These are phyloP conservation scores for Pseudochaenichthys georgianus DNA, from an alignment of 2,797 vertebrate genomes.

Conservation along the genomic window DNA sequence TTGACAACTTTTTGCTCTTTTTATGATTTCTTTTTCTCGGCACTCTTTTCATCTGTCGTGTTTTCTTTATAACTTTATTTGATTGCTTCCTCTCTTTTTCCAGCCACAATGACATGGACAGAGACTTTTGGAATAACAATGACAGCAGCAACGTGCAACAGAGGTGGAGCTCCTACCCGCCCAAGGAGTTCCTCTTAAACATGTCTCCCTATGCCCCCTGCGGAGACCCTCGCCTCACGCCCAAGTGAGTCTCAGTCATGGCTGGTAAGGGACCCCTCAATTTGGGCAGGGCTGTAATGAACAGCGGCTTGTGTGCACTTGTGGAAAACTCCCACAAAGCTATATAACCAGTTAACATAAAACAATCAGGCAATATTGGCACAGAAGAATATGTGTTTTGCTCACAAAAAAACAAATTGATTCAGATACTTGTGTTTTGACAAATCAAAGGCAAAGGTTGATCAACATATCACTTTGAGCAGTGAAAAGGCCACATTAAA, in stretches of 20 bases:
- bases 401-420: conserved; percentile 18
- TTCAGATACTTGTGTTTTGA: conserved; percentile 32
- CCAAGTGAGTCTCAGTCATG: conserved; percentile 97
- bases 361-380: conserved; percentile 12
- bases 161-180: conserved; percentile 99
- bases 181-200: conserved; percentile 99
- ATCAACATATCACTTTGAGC: conserved; percentile 42
- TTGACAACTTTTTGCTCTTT: conserved; percentile 17
- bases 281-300: conserved; percentile 79
- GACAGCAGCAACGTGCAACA: conserved; percentile 99
- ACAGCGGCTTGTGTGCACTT: conserved; percentile 49
- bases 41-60: conserved; percentile 1
- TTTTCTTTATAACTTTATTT: conserved; percentile 16
- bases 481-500: conserved; percentile 57
- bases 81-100: conserved; percentile 61
- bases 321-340: conserved; percentile 3
- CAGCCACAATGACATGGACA: conserved; percentile 96
- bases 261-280: conserved; percentile 78
- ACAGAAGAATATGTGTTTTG: conserved; percentile 14
- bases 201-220: conserved; percentile 99
- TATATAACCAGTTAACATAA: neutral
- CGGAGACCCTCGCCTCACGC: conserved; percentile 98
- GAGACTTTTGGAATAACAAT: conserved; percentile 99
- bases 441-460: conserved; percentile 23
- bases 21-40: neutral